Base-by-base conservation (phyloP, 2,888 invertebrate species). In the Meliscaeva auricollis region DNA sequence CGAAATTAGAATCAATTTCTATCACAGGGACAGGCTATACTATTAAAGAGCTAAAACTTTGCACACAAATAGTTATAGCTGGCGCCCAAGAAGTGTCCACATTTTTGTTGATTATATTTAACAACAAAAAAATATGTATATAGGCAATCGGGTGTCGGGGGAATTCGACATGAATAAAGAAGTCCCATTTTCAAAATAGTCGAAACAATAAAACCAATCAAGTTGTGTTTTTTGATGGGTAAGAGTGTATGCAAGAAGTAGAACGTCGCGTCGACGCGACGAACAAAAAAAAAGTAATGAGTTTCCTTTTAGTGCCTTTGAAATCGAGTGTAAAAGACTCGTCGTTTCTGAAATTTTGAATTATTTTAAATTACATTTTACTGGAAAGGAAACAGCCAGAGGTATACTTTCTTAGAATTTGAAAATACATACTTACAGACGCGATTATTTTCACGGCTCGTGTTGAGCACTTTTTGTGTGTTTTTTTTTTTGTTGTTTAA, bases 11-110 rank as follows among this genome's bases (percentile, higher is more conserved):
- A 64, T 64, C 46, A 64, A 64, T 64, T 64, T 46, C n/a, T 20
- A 26, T 22, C n/a, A n/a, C n/a, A n/a, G n/a, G 15, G 60, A n/a
- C n/a, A n/a, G 26, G 26, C 60, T 41, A 44, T n/a, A n/a, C n/a
- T n/a, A n/a, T n/a, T n/a, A 44, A 4, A 64, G 15, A 30, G 46
- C 64, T 64, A 13, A 46, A 64, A 64, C 64, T 64, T 64, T 64
- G 30, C 64, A 46, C 38, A 64, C 46, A 64, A 64, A 41, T 26
- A 46, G 11, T 46, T 30, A 17, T 46, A 46, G 64, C 30, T 64
- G 46, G 64, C 46, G 44, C 64, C 30, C 64, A 17, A 64, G 64
- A 64, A 64, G 64, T 64, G 64, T 64, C 64, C 46, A 64, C 17
- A 58, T 58, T 58, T 58, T 56, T 56, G 32, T 32, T 58, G 58